These are phyloP conservation scores for Daubentonia madagascariensis DNA, from an alignment of 2,113 vertebrate genomes.

Conservation along the genomic window DNA sequence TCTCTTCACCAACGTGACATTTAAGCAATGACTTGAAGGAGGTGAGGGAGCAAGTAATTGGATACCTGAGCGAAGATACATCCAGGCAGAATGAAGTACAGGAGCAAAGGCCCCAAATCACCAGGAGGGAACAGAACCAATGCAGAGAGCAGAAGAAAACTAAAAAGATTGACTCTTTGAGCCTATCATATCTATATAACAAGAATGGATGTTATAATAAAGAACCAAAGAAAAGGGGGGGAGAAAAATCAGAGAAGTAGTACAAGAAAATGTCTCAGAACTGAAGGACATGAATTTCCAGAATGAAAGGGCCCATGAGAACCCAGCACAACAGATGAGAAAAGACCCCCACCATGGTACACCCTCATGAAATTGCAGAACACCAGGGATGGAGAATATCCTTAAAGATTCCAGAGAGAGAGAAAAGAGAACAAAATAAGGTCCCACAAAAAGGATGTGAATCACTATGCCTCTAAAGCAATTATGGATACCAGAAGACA, in stretches of 20 bases:
- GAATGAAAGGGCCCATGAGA: neutral
- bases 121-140: neutral
- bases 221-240: neutral
- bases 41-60: neutral
- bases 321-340: neutral
- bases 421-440: neutral
- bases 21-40: neutral
- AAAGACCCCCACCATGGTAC: neutral
- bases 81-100: neutral
- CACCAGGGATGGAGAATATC: neutral
- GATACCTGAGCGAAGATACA: neutral
- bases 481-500: neutral
- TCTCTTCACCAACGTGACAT: neutral
- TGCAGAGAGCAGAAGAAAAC: neutral
- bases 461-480: neutral
- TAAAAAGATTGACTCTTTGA: neutral
- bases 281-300: neutral
- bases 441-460: neutral
- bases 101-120: neutral
- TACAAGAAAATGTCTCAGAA: neutral
- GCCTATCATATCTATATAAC: neutral
- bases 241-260: neutral
- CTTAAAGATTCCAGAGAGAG: neutral
- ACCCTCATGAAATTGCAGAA: neutral
- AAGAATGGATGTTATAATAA: neutral